These are phyloP conservation scores for Drosophila nasuta DNA, from an alignment of 1,140 invertebrate genomes.

Conservation along the genomic window DNA sequence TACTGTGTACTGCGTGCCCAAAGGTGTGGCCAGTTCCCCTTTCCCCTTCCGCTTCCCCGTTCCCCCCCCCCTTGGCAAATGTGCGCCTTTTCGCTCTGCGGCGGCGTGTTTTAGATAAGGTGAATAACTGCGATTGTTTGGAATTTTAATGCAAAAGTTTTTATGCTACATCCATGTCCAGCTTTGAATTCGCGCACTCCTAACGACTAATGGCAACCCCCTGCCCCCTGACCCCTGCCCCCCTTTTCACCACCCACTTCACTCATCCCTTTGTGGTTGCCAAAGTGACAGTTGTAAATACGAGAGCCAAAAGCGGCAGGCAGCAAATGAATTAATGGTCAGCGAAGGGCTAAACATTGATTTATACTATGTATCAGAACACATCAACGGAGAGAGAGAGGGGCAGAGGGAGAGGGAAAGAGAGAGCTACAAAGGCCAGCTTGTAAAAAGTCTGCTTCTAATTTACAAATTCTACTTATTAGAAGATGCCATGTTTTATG, in stretches of 20 bases:
- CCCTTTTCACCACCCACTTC: no score
- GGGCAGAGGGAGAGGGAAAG: no score
- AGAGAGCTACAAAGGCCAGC: no score
- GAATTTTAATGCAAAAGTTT: conserved; percentile 73
- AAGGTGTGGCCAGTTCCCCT: conserved; percentile 29
- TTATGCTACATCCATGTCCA: conserved; percentile 46
- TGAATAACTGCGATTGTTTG: conserved; percentile 78
- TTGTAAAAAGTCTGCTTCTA: no score
- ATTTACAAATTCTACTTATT: no score
- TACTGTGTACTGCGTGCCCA: conserved; percentile 38
- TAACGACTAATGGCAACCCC: neutral
- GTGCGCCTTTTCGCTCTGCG: conserved; percentile 15
- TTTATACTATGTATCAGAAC: neutral
- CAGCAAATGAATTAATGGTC: conserved; percentile 8
- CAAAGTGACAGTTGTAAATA: conserved; percentile 13
- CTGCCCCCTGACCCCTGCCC: neutral
- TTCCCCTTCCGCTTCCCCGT: neutral
- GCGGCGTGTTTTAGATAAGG: conserved; percentile 75
- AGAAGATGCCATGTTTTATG: no score
- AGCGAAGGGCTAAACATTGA: conserved; percentile 2
- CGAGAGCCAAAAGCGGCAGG: neutral
- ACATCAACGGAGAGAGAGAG: no score
- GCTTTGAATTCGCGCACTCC: neutral
- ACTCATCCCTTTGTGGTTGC: neutral
- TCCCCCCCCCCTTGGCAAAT: neutral